phyloP scores from a whole-genome alignment of 1,140 invertebrate genomes.

The Euglossa dilemma region DNA sequence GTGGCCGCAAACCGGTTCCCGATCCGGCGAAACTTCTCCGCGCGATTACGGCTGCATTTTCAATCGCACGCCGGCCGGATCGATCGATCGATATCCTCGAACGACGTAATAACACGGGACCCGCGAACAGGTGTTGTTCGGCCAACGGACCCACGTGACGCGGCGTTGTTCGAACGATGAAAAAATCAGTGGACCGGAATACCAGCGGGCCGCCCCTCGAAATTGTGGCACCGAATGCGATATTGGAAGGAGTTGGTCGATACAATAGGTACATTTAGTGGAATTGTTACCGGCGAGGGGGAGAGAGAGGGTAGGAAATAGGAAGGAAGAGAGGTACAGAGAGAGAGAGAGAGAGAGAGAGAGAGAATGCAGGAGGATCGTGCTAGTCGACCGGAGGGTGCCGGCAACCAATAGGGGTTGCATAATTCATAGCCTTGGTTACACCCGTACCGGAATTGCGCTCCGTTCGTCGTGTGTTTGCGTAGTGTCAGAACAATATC shows the following conservation, averaged over 20 bases:
- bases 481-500: constrained; percentile 72
- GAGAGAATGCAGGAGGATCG: constrained; percentile 58
- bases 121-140: constrained; percentile 4
- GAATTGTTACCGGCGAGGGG: constrained; percentile 19
- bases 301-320: constrained; percentile 30
- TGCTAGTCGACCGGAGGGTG: constrained; percentile 65
- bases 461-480: constrained; percentile 69
- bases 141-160: not conserved
- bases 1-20: not conserved
- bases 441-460: constrained; percentile 75
- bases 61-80: not conserved
- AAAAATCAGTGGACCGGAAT: constrained; percentile 33
- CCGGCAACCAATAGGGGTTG: constrained; percentile 70
- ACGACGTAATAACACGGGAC: constrained; percentile 4
- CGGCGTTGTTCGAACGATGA: not conserved
- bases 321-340: constrained; percentile 28
- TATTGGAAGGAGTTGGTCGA: constrained; percentile 55
- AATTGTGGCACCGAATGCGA: constrained; percentile 37
- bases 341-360: constrained; percentile 27
- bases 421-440: constrained; percentile 77
- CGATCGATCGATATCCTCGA: not conserved
- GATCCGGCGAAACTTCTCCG: not conserved
- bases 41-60: not conserved
- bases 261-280: constrained; percentile 48
- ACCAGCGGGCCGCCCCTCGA: constrained; percentile 17